Conservation (phyloP, 64 coral and sea anemone genomes). For the Pocillopora damicornis region DNA sequence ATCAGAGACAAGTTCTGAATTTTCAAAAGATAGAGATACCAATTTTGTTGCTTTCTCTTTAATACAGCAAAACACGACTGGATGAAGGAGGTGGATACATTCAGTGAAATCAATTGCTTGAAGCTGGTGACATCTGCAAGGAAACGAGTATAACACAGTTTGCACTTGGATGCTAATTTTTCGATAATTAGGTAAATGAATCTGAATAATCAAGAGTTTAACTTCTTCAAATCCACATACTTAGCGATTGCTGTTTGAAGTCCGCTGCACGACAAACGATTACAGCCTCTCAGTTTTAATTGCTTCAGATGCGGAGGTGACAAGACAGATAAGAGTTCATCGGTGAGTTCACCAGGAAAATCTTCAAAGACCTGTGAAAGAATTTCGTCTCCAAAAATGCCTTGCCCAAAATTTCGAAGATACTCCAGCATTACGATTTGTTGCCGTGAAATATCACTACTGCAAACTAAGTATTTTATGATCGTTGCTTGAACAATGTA, state of each 20-base stretch:
- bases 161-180: background rate
- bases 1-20: slow-evolving; percentile 87
- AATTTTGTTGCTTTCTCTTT: slow-evolving; percentile 61
- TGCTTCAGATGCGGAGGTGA: slow-evolving; percentile 46
- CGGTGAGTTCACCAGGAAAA: slow-evolving; percentile 48
- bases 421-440: slow-evolving; percentile 16
- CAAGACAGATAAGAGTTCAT: slow-evolving; percentile 31
- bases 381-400: slow-evolving; percentile 39
- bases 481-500: slow-evolving; percentile 21
- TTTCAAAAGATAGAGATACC: slow-evolving; percentile 50
- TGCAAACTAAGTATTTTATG: slow-evolving; percentile 45
- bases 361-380: slow-evolving; percentile 32
- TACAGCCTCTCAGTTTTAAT: slow-evolving; percentile 37
- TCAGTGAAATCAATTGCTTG: slow-evolving; percentile 62
- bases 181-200: background rate
- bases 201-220: background rate
- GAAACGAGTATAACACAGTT: background rate
- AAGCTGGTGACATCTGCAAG: slow-evolving; percentile 54
- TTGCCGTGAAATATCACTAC: slow-evolving; percentile 21
- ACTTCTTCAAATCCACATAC: slow-evolving; percentile 3
- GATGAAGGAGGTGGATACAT: slow-evolving; percentile 65
- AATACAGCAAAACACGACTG: slow-evolving; percentile 65
- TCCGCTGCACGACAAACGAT: slow-evolving; percentile 33
- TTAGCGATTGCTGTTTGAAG: slow-evolving; percentile 26
- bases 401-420: slow-evolving; percentile 31